A percentile compares a stretch with the other conserved stretches of the same genome.
Evolutionary conservation across 2,888 invertebrate genomes (phyloP).

Genomic region (Ganaspis brasiliensis): DNA sequence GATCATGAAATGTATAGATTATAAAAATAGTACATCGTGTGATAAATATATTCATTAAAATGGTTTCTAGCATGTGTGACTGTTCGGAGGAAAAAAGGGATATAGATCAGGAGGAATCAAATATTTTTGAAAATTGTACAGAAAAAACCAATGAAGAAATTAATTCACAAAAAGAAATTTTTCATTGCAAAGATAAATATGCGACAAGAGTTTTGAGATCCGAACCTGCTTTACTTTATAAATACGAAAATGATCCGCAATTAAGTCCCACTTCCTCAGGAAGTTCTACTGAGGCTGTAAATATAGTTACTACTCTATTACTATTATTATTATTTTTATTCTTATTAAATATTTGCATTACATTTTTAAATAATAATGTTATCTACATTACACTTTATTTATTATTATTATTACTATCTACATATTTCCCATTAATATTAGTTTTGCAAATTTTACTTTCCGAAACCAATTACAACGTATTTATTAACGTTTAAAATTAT

Average conservation of each 20-base stretch:
- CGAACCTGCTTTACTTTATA: slow-evolving; percentile 1
- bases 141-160: not conserved
- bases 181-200: not conserved
- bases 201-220: not conserved
- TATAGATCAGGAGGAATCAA: not conserved
- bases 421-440: too few relatives aligned
- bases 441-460: too few relatives aligned
- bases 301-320: not conserved
- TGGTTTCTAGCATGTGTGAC: not conserved
- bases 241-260: not conserved
- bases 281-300: slow-evolving; percentile 48
- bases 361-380: too few relatives aligned
- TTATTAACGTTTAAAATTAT: too few relatives aligned
- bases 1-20: too few relatives aligned
- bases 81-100: not conserved
- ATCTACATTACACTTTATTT: too few relatives aligned
- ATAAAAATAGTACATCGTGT: too few relatives aligned
- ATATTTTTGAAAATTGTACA: not conserved
- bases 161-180: not conserved
- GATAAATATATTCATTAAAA: too few relatives aligned
- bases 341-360: too few relatives aligned
- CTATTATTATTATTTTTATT: not conserved
- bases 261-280: slow-evolving; percentile 46
- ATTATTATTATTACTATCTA: too few relatives aligned
- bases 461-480: too few relatives aligned